Percentiles rank a stretch among this genome's conserved stretches.
phyloP scores from a whole-genome alignment of 1,140 invertebrate species.

The Uloborus diversus region DNA sequence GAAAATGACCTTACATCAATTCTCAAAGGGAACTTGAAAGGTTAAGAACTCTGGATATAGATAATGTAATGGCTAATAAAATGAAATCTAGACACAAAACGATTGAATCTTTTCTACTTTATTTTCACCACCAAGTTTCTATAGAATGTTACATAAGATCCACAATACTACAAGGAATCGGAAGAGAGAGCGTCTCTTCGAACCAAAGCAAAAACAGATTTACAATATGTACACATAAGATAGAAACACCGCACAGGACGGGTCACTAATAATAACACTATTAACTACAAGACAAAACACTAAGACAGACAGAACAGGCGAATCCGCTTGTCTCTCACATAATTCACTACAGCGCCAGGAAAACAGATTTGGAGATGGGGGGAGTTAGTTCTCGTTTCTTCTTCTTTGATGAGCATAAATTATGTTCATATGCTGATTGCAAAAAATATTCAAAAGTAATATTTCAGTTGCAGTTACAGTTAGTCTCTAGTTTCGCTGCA shows the following conservation, averaged over 20 bases:
- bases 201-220: conserved; percentile 36
- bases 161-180: conserved; percentile 40
- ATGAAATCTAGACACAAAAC: no score
- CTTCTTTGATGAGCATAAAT: neutral
- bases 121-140: conserved; percentile 49
- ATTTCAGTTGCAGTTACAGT: no score
- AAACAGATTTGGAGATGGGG: neutral
- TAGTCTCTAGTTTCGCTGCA: no score
- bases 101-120: conserved; percentile 31
- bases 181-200: neutral
- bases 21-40: no score
- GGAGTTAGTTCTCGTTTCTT: neutral
- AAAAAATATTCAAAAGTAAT: neutral
- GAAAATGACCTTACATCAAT: no score
- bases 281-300: conserved; percentile 26
- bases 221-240: conserved; percentile 43
- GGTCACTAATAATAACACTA: conserved; percentile 15
- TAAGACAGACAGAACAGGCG: neutral
- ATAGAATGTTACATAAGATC: conserved; percentile 43
- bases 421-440: neutral
- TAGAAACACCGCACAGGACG: conserved; percentile 6
- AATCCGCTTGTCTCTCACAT: neutral
- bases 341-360: neutral
- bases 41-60: no score
- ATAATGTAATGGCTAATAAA: no score